Conservation (phyloP, 23 tunicate species). For the Oikopleura albicans region DNA sequence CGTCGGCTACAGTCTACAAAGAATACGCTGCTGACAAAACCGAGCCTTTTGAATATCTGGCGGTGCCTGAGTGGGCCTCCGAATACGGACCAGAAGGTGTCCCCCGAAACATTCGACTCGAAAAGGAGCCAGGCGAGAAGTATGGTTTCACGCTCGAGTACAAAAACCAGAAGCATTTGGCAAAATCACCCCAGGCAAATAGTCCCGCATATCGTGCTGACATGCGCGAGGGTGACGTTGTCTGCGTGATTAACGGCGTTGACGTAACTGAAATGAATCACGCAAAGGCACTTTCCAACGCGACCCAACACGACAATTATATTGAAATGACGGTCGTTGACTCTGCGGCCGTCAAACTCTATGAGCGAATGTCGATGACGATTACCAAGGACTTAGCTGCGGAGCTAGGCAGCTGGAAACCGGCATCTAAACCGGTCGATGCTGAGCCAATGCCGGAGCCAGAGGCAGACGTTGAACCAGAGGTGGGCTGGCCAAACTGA, state of each 20-base stretch:
- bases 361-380: neutral
- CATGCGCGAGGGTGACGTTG: neutral
- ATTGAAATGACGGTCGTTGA: slow-evolving; percentile 15
- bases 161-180: neutral
- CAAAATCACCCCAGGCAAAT: neutral
- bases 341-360: neutral
- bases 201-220: neutral
- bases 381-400: neutral
- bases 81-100: neutral
- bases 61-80: neutral
- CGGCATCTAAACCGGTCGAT: neutral
- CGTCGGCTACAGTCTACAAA: neutral
- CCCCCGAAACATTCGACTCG: neutral
- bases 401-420: neutral
- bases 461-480: slow-evolving; percentile 4
- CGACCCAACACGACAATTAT: neutral
- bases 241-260: neutral
- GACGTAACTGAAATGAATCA: neutral
- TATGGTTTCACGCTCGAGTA: neutral
- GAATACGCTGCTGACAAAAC: neutral
- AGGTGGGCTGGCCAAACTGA: too few relatives aligned
- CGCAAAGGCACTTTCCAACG: neutral
- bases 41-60: neutral
- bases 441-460: neutral
- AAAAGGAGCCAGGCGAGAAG: neutral